Conservation (phyloP, 2,113 vertebrate genomes). For the Eublepharis macularius region DNA sequence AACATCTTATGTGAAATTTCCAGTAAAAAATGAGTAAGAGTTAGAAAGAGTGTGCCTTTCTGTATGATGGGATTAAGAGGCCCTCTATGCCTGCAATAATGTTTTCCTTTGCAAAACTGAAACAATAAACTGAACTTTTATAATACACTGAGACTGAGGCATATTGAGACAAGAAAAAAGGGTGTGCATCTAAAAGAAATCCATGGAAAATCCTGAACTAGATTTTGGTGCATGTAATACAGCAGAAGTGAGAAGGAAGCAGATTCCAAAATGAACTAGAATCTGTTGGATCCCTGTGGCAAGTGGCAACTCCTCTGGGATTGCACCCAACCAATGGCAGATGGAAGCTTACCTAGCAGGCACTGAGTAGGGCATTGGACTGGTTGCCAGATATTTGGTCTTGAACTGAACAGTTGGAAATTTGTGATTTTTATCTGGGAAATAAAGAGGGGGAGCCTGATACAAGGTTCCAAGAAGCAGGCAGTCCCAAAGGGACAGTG, state of each 20-base stretch:
- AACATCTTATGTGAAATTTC: neutral
- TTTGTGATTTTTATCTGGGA: no score
- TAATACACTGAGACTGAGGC: neutral
- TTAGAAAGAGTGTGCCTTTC: neutral
- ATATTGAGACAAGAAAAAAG: neutral
- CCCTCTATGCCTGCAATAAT: neutral
- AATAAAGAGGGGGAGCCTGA: no score
- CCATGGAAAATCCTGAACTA: neutral
- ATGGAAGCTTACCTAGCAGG: no score
- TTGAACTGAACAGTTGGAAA: no score
- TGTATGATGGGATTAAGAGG: neutral
- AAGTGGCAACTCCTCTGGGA: neutral
- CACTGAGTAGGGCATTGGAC: no score
- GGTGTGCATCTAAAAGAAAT: neutral
- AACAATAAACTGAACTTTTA: neutral
- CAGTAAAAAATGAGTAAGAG: neutral
- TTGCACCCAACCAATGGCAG: neutral
- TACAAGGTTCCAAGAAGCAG: no score
- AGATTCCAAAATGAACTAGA: neutral
- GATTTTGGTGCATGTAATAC: neutral
- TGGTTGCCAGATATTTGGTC: no score
- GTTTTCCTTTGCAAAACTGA: no score
- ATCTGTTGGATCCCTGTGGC: neutral
- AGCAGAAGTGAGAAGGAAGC: neutral
- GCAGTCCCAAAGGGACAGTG: no score